Base-by-base conservation (phyloP, 2,888 invertebrate genomes). In the Thalpophila matura region DNA sequence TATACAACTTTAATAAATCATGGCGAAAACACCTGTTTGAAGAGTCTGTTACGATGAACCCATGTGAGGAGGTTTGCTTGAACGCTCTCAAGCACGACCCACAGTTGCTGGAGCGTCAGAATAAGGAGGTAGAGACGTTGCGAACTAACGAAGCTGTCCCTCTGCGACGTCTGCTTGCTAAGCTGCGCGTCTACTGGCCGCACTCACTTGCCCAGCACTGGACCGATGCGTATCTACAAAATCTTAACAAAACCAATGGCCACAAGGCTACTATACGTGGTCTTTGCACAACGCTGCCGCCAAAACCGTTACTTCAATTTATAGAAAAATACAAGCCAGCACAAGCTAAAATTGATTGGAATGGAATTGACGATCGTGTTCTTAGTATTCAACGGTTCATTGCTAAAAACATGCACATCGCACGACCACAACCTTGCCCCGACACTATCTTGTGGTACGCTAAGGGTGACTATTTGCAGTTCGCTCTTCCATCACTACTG, bases 71-170 rank as follows among this genome's bases (percentile, higher is more conserved):
- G 12, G 87, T 81, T 9, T 88, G 86, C 51, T 46, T 93, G n/a
- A 92, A 93, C 66, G 88, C 87, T 10, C 68, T 93, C 9, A 93
- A 93, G 78, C 92, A 93, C 60, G 86, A 87, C 6, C 88, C 92
- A 10, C 66, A 68, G 35, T 68, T 92, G 45, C 69, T 93, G 18
- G 53, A 59, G 27, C 81, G 83, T 12, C 74, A 88, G 62, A 74
- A 77, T 24, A 65, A 65, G 1, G 80, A 85, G 33, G 67, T 91
- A 7, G 78, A 86, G 2, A 47, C 61, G 1, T 58, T 91, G 18
- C 78, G 82, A 27, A 67, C 61, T 29, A 74, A 83, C 49, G 86
- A 88, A 56, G 53, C 77, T 33, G 51, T 87, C 3, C 83, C 80
- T 1, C 65, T 90, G 16, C 77, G 57, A 45, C 78, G 76, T 14